These are phyloP conservation scores for Drosophila anomelani DNA, from an alignment of 2,888 invertebrate species.

Conservation along the genomic window DNA sequence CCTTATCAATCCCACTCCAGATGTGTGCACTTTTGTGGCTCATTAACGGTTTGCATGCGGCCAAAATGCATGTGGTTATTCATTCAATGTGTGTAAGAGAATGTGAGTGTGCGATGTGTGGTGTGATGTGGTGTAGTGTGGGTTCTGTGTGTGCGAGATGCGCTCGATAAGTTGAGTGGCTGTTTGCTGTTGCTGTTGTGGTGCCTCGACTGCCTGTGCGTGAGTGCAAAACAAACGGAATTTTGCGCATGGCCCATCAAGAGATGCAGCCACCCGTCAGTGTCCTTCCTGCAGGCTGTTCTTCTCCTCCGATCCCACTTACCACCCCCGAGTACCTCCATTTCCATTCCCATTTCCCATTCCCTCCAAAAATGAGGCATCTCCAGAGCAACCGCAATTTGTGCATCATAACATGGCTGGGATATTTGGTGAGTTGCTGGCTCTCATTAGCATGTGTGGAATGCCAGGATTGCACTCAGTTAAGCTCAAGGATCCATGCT, in stretches of 20 bases:
- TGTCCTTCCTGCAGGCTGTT: slow-evolving; percentile 15
- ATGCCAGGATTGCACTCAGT: slow-evolving; percentile 33
- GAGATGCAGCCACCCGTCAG: slow-evolving; percentile 42
- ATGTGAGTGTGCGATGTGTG: slow-evolving; percentile 6
- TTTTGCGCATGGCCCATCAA: slow-evolving; percentile 58
- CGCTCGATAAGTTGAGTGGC: slow-evolving; percentile 63
- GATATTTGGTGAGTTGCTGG: slow-evolving; percentile 29
- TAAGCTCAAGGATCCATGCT: slow-evolving; percentile 14
- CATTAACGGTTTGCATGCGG: slow-evolving; percentile 75
- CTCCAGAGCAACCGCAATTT: slow-evolving; percentile 40
- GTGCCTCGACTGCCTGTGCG: slow-evolving; percentile 38
- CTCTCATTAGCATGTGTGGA: slow-evolving; percentile 43
- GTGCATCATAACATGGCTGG: slow-evolving; percentile 30
- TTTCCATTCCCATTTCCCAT: slow-evolving; percentile 24
- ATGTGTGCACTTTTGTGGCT: slow-evolving; percentile 73
- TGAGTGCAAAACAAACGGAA: slow-evolving; percentile 70
- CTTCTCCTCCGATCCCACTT: slow-evolving; percentile 3
- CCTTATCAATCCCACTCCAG: slow-evolving; percentile 36
- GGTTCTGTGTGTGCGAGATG: slow-evolving; percentile 35
- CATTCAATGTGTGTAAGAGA: slow-evolving; percentile 49
- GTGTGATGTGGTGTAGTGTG: neutral
- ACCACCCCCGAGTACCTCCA: neutral
- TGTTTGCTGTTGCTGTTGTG: slow-evolving; percentile 47
- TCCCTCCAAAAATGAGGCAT: slow-evolving; percentile 25
- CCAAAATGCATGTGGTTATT: slow-evolving; percentile 64